Conservation (phyloP, 2,888 invertebrate species). For the Caenorhabditis sp. region DNA sequence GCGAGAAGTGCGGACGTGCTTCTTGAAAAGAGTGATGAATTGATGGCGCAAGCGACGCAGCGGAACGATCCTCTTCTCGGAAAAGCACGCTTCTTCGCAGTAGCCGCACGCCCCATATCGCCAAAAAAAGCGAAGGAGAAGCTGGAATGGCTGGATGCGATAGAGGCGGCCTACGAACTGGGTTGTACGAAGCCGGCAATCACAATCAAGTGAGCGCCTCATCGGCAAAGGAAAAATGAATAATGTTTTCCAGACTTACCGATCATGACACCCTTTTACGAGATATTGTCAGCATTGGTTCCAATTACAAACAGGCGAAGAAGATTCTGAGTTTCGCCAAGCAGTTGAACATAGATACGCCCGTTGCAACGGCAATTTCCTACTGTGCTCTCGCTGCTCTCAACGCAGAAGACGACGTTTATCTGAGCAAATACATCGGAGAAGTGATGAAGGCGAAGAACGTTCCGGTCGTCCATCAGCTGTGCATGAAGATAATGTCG, state of each 20-base stretch:
- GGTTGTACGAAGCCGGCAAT: slow-evolving; percentile 64
- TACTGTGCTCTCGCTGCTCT: slow-evolving; percentile 65
- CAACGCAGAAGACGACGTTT: slow-evolving; percentile 55
- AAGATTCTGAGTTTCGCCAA: slow-evolving; percentile 60
- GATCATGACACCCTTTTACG: slow-evolving; percentile 60
- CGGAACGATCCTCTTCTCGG: slow-evolving; percentile 55
- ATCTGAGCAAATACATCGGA: slow-evolving; percentile 60
- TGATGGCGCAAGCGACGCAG: slow-evolving; percentile 58
- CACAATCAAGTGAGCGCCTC: slow-evolving; percentile 46
- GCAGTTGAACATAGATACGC: slow-evolving; percentile 62
- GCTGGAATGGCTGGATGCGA: slow-evolving; percentile 57
- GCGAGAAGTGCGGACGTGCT: slow-evolving; percentile 57
- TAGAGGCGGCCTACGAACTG: slow-evolving; percentile 61
- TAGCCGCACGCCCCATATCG: slow-evolving; percentile 42
- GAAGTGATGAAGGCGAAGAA: slow-evolving; percentile 64
- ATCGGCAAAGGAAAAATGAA: not conserved
- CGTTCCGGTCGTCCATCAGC: slow-evolving; percentile 64
- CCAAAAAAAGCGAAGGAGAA: slow-evolving; percentile 50
- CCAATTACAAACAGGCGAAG: slow-evolving; percentile 66
- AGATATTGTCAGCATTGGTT: slow-evolving; percentile 57
- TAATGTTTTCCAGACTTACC: slow-evolving; percentile 33
- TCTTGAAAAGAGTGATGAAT: slow-evolving; percentile 56
- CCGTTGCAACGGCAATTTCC: slow-evolving; percentile 65
- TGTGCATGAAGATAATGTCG: slow-evolving; percentile 63
- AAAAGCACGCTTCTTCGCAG: slow-evolving; percentile 56